Evolutionary conservation across 2,113 vertebrate species (phyloP).

Genomic region (Paradoxurus hermaphroditus): DNA sequence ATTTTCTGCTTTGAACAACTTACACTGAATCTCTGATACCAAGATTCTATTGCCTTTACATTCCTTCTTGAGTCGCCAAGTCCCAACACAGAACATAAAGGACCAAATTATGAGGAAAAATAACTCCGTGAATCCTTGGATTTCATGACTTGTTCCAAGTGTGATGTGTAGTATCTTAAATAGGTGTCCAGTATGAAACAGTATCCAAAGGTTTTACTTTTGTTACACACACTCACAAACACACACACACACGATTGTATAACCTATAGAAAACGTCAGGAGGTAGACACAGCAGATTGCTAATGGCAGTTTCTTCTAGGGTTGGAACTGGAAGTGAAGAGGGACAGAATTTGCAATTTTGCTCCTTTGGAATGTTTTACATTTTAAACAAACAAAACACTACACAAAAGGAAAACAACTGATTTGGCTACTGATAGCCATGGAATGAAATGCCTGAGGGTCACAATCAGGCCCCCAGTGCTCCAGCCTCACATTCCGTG

Average conservation of each 20-base stretch:
- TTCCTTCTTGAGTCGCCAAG: neutral
- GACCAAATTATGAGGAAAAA: neutral
- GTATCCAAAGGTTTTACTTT: neutral
- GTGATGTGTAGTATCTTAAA: neutral
- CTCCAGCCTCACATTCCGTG: fast-evolving
- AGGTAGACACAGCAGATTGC: neutral
- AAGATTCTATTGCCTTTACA: neutral
- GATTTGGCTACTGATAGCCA: neutral
- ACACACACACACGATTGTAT: neutral
- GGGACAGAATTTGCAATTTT: neutral
- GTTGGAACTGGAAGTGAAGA: neutral
- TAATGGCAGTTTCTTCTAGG: neutral
- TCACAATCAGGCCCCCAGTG: too few relatives aligned
- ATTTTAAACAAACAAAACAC: slow-evolving; percentile 1
- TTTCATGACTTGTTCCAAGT: neutral
- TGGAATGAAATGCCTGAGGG: neutral
- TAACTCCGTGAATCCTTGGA: neutral
- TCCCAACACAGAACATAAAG: neutral
- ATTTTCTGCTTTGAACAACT: neutral
- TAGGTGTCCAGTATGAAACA: neutral
- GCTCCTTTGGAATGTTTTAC: neutral
- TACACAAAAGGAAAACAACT: neutral
- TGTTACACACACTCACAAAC: neutral
- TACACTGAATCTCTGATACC: neutral
- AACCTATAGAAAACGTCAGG: neutral